Conservation (phyloP, 2,797 vertebrate genomes). For the Pangasius krempfi region DNA sequence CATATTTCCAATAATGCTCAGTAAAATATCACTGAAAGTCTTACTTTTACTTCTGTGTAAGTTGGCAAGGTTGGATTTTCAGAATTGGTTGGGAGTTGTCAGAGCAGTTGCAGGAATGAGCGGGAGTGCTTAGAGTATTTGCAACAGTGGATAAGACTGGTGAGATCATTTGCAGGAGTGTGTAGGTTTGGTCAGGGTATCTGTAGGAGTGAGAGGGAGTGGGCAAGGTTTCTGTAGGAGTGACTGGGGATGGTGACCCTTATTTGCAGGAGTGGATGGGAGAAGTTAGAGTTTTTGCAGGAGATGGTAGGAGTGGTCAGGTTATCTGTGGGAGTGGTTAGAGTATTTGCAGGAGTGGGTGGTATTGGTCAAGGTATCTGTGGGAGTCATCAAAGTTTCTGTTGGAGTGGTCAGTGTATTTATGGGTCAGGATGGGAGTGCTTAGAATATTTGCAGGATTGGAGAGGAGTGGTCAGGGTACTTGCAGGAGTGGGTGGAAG, state of each 20-base stretch:
- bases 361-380: no score
- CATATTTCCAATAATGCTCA: not conserved
- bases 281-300: not conserved
- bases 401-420: not conserved
- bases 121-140: no score
- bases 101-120: not conserved
- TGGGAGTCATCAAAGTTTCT: not conserved
- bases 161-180: not conserved
- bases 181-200: not conserved
- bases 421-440: not conserved
- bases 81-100: not conserved
- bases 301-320: not conserved
- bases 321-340: not conserved
- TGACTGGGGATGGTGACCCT: not conserved
- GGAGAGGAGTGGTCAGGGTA: not conserved
- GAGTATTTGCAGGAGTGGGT: not conserved
- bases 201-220: not conserved
- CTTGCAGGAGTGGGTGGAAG: no score
- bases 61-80: constrained; percentile 15
- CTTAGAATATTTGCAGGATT: not conserved
- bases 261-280: not conserved
- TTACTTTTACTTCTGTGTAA: constrained; percentile 1
- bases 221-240: not conserved
- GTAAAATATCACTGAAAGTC: not conserved
- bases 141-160: not conserved